phyloP scores from a whole-genome alignment of 2,888 invertebrate species.

The Diaperis boleti region DNA sequence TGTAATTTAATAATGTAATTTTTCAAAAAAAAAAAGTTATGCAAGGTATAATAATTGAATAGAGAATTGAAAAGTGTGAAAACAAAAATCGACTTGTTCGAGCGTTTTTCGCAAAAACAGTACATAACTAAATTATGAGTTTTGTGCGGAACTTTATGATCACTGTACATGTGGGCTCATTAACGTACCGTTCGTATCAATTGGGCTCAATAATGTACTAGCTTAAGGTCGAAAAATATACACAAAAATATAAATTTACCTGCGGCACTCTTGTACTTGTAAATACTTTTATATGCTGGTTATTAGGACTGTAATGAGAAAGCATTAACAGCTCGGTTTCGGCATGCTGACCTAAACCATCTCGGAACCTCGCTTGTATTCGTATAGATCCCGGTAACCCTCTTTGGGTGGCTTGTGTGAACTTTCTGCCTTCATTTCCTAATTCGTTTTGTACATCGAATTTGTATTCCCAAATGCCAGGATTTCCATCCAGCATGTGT shows the following conservation, averaged over 20 bases:
- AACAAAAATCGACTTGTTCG: no score
- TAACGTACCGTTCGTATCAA: no score
- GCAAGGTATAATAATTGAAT: no score
- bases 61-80: no score
- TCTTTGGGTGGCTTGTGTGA: constrained; percentile 58
- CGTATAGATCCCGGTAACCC: constrained; percentile 51
- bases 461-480: constrained; percentile 86
- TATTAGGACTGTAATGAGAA: constrained; percentile 83
- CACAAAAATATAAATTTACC: constrained; percentile 46
- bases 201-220: no score
- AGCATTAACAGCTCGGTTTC: constrained; percentile 78
- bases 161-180: no score
- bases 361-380: constrained; percentile 77
- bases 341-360: constrained; percentile 76
- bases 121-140: no score
- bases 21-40: no score
- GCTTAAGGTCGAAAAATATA: no score
- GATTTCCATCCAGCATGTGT: constrained; percentile 74
- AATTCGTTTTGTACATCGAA: constrained; percentile 80
- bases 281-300: constrained; percentile 86
- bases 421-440: constrained; percentile 63
- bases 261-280: constrained; percentile 86
- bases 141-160: no score
- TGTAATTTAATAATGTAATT: no score
- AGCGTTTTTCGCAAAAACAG: no score